phyloP scores from a whole-genome alignment of 2,113 vertebrate species.

The Oxygymnocypris stewartii region DNA sequence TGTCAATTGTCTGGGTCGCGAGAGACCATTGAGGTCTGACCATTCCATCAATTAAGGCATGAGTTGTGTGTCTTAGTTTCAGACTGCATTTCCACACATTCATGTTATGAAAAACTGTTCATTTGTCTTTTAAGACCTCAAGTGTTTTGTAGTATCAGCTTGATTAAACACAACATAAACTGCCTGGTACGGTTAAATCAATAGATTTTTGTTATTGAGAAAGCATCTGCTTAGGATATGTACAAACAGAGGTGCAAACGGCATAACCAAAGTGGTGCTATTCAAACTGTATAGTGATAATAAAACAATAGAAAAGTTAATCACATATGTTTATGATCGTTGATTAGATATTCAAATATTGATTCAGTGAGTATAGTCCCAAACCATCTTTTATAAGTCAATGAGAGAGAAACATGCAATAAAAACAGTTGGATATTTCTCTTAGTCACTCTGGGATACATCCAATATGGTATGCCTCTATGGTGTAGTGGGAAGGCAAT shows the following conservation, averaged over 20 bases:
- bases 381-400: neutral
- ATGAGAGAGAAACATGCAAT: neutral
- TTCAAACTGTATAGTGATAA: neutral
- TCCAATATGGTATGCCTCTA: conserved; percentile 4
- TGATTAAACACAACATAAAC: neutral
- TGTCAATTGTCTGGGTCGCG: conserved; percentile 15
- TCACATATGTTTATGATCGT: neutral
- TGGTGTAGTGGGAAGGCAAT: conserved; percentile 5
- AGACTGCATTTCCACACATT: neutral
- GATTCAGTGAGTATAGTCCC: neutral
- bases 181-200: neutral
- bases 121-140: neutral
- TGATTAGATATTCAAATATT: neutral
- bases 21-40: conserved; percentile 20
- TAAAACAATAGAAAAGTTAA: neutral
- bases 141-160: neutral
- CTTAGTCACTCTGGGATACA: neutral
- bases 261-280: neutral
- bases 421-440: neutral
- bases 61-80: conserved; percentile 3
- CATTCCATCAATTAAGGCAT: neutral
- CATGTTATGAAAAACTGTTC: neutral
- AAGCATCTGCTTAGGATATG: neutral
- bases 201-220: neutral
- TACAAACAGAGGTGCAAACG: neutral